Conservation (phyloP, 2,888 invertebrate species). For the Pseudococcus jackbeardsleyi region DNA sequence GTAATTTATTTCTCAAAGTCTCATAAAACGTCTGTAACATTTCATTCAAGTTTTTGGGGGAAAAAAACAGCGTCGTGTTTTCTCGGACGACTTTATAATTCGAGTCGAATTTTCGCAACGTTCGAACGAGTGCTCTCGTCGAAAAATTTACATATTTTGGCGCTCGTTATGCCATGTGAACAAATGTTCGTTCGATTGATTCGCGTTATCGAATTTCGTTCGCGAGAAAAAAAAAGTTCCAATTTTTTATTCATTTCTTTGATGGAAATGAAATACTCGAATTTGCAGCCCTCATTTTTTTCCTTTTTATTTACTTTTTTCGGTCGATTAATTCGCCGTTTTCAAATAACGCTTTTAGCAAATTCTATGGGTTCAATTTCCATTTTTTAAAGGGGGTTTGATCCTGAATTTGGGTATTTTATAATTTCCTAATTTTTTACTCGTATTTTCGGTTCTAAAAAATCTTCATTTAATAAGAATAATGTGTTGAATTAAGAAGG, state of each 20-base stretch:
- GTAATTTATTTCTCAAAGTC: neutral
- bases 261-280: neutral
- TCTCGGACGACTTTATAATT: neutral
- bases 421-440: too few relatives aligned
- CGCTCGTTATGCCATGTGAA: neutral
- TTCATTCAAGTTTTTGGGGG: neutral
- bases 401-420: neutral
- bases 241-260: neutral
- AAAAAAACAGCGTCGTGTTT: neutral
- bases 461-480: too few relatives aligned
- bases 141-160: neutral
- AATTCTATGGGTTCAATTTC: neutral
- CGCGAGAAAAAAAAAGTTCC: neutral
- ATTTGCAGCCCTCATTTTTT: neutral
- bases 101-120: neutral
- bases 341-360: neutral
- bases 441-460: too few relatives aligned
- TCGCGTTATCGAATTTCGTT: neutral
- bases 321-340: neutral
- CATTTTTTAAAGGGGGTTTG: neutral
- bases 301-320: neutral
- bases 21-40: constrained; percentile 12
- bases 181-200: neutral
- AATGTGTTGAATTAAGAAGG: too few relatives aligned
- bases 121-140: neutral